Evolutionary conservation across 1,140 invertebrate species (phyloP).

Genomic region (Drosophila tani): DNA sequence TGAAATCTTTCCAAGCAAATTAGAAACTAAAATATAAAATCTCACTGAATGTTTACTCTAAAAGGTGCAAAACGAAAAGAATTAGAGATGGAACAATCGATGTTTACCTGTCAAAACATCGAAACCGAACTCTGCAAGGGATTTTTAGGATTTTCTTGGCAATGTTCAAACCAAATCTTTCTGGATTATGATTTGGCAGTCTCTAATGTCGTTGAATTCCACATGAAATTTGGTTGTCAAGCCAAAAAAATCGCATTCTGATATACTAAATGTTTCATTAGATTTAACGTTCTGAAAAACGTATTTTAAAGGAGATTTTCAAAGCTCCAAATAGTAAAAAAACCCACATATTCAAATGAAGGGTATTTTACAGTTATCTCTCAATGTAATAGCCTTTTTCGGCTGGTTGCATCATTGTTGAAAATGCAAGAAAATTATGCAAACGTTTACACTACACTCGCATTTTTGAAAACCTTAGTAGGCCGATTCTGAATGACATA

Average conservation of each 20-base stretch:
- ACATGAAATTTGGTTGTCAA: conserved; percentile 1
- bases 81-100: not conserved
- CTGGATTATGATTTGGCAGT: conserved; percentile 1
- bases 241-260: not conserved
- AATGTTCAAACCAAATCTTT: not conserved
- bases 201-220: not conserved
- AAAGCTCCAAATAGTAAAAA: not conserved
- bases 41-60: not conserved
- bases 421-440: not conserved
- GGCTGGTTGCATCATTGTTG: not conserved
- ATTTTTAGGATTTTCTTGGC: not conserved
- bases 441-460: not conserved
- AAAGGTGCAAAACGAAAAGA: not conserved
- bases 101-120: not conserved
- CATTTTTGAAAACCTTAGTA: not conserved
- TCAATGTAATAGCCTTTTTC: not conserved
- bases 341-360: not conserved
- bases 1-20: conserved; percentile 7
- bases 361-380: not conserved
- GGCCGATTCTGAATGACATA: no score
- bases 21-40: no score
- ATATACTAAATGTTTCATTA: not conserved
- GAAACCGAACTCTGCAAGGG: not conserved
- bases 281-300: not conserved
- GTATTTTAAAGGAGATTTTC: not conserved